phyloP scores from a whole-genome alignment of 2,797 vertebrate species.

The Sebastes taczanowskii region DNA sequence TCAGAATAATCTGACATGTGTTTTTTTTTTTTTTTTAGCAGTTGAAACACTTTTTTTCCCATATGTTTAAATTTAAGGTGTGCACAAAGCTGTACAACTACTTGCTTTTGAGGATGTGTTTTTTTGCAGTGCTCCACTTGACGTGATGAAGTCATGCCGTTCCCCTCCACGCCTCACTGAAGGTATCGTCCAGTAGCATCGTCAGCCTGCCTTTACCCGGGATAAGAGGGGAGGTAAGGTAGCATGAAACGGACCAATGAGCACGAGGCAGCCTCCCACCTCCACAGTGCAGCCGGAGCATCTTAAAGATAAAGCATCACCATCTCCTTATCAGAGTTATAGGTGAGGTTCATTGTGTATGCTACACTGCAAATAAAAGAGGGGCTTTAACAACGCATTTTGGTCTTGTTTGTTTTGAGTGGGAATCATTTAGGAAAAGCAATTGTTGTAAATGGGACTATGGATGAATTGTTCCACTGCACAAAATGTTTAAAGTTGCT shows the following conservation, averaged over 20 bases:
- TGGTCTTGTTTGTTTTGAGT: background rate
- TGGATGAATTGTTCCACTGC: background rate
- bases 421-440: background rate
- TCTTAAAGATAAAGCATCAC: conserved; percentile 68
- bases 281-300: conserved; percentile 12
- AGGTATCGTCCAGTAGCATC: conserved; percentile 62
- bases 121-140: conserved; percentile 53
- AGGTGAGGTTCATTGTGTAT: background rate
- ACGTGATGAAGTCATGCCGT: conserved; percentile 75
- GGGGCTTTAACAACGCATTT: background rate
- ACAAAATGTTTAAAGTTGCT: background rate
- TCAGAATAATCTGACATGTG: background rate
- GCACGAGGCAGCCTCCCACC: conserved; percentile 29
- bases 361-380: conserved; percentile 17
- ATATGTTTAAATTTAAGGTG: background rate
- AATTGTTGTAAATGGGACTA: background rate
- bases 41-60: background rate
- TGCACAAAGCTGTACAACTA: background rate
- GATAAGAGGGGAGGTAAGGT: conserved; percentile 56
- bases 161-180: conserved; percentile 51
- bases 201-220: conserved; percentile 50
- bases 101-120: conserved; percentile 16
- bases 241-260: conserved; percentile 67
- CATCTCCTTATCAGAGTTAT: conserved; percentile 10
- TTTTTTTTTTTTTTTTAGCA: background rate